Conservation (phyloP, 2,797 vertebrate genomes). For the Oophaga sylvatica region DNA sequence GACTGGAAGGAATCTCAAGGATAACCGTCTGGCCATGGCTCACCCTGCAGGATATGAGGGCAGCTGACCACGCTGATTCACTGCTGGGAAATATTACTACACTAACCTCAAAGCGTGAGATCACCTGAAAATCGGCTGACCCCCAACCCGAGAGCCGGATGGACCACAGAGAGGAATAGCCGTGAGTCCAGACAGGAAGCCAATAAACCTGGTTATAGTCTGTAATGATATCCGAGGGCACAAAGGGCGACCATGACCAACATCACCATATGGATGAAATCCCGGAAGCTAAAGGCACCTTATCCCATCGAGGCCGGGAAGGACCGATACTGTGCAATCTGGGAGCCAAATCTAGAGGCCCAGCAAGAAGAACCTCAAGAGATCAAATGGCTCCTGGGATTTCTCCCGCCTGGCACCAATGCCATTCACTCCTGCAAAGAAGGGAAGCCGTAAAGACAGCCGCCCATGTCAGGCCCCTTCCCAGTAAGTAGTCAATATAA, state of each 20-base stretch:
- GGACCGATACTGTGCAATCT: no score
- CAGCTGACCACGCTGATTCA: conserved; percentile 46
- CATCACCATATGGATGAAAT: not conserved
- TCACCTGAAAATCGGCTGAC: not conserved
- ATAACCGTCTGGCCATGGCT: conserved; percentile 22
- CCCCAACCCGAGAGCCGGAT: not conserved
- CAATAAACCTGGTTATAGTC: not conserved
- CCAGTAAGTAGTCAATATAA: no score
- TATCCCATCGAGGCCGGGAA: no score
- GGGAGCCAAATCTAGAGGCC: no score
- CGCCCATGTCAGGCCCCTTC: no score
- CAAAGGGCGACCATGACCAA: not conserved
- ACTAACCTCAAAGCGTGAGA: conserved; percentile 43
- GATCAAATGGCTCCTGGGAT: no score
- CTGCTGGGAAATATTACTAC: conserved; percentile 55
- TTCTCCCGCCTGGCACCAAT: no score
- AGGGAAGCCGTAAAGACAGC: no score
- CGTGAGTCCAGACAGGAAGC: not conserved
- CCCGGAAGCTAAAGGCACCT: not conserved
- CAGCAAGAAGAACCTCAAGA: no score
- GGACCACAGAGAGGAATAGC: not conserved
- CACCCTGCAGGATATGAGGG: conserved; percentile 52
- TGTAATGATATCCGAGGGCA: not conserved
- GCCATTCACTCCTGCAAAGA: no score
- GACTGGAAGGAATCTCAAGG: conserved; percentile 16